Evolutionary conservation across 2,113 vertebrate genomes (phyloP).

Genomic region (Rhea pennata): DNA sequence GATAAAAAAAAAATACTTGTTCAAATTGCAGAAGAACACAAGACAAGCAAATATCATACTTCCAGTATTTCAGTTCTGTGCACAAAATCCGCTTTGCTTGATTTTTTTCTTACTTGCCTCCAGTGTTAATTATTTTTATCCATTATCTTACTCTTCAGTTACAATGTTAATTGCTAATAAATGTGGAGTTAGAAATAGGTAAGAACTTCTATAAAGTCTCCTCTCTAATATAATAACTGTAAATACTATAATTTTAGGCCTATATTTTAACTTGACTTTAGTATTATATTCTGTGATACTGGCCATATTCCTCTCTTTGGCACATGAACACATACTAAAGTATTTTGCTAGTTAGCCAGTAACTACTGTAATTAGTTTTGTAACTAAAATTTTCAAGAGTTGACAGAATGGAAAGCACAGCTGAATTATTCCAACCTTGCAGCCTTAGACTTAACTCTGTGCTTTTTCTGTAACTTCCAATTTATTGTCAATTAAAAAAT

Average conservation of each 20-base stretch:
- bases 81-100: rapidly evolving
- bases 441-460: neutral
- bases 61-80: neutral
- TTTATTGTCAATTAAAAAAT: neutral
- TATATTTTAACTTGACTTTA: neutral
- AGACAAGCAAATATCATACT: neutral
- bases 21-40: neutral
- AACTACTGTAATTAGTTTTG: neutral
- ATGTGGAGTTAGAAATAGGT: neutral
- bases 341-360: neutral
- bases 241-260: neutral
- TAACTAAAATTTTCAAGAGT: neutral
- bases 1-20: neutral
- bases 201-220: neutral
- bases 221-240: neutral
- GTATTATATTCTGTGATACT: neutral
- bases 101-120: neutral
- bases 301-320: neutral
- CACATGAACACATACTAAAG: neutral
- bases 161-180: neutral
- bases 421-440: neutral
- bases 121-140: neutral
- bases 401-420: neutral
- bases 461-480: neutral
- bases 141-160: neutral